Percentiles rank a stretch among this genome's conserved stretches.
Evolutionary conservation across 2,888 invertebrate species (phyloP).

Genomic region (Andricus quercusramuli): DNA sequence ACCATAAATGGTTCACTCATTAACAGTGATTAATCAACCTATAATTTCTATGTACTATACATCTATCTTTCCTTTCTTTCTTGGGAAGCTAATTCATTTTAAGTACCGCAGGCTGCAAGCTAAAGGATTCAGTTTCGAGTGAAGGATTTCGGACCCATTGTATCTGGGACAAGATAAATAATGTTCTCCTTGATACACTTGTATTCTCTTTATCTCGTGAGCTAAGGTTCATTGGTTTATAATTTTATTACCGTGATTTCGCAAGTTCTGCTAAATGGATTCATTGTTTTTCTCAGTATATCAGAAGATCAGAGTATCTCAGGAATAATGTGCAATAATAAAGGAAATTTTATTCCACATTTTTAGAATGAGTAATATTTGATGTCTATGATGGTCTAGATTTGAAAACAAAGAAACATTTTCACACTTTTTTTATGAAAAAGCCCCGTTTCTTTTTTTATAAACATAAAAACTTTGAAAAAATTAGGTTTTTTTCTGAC

Average conservation of each 20-base stretch:
- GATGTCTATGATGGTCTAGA: too few species aligned
- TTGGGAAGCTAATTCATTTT: background rate
- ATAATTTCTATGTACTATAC: background rate
- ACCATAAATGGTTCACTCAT: background rate
- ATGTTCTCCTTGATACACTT: background rate
- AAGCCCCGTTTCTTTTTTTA: too few species aligned
- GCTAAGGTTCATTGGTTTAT: background rate
- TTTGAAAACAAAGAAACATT: too few species aligned
- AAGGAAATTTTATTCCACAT: background rate
- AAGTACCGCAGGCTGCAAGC: background rate
- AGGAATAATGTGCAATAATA: background rate
- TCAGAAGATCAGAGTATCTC: background rate
- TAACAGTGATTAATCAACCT: background rate
- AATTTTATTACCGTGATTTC: conserved; percentile 2
- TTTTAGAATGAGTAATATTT: background rate
- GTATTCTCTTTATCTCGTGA: conserved; percentile 7
- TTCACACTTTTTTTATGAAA: too few species aligned
- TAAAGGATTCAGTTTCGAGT: background rate
- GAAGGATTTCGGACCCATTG: background rate
- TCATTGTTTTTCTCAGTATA: conserved; percentile 1
- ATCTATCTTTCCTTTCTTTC: background rate
- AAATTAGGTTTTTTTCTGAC: too few species aligned
- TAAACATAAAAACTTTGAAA: too few species aligned
- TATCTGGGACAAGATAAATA: conserved; percentile 1
- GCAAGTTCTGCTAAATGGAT: background rate